Conservation (phyloP, 1,140 invertebrate genomes). For the Lucilia cuprina region DNA sequence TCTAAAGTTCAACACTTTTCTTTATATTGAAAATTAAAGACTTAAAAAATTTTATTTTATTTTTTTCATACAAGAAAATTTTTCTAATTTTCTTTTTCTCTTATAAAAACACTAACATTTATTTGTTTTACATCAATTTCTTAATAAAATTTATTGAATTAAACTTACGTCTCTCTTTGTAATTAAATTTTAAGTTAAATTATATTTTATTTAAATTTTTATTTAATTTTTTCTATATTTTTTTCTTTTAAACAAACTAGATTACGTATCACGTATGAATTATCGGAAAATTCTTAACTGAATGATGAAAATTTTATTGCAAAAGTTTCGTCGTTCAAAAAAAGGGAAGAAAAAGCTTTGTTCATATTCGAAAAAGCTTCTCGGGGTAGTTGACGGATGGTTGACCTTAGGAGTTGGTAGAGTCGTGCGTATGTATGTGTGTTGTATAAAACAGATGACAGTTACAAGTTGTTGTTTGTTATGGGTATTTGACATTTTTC, state of each 20-base stretch:
- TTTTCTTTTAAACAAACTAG: background rate
- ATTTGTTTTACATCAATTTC: background rate
- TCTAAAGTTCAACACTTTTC: background rate
- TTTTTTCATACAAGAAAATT: background rate
- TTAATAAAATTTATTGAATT: slow-evolving; percentile 24
- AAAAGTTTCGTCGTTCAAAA: slow-evolving; percentile 19
- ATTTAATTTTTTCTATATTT: slow-evolving; percentile 21
- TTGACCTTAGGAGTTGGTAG: background rate
- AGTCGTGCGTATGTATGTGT: background rate
- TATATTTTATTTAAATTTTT: background rate
- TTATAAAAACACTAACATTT: background rate
- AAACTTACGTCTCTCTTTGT: slow-evolving; percentile 39
- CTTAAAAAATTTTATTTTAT: background rate
- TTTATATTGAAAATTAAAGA: background rate
- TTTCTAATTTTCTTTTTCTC: background rate
- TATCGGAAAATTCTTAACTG: slow-evolving; percentile 61
- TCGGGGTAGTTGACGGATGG: background rate
- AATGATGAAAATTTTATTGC: slow-evolving; percentile 50
- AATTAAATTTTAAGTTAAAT: slow-evolving; percentile 13
- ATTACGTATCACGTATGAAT: slow-evolving; percentile 43
- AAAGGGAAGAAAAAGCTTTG: slow-evolving; percentile 3
- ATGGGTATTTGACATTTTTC: slow-evolving; percentile 4
- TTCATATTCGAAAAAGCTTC: slow-evolving; percentile 16
- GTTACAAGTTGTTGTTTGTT: slow-evolving; percentile 25
- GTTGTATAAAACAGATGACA: background rate